Base-by-base conservation (phyloP, 2,888 invertebrate species). In the Cosmia pyralina region DNA sequence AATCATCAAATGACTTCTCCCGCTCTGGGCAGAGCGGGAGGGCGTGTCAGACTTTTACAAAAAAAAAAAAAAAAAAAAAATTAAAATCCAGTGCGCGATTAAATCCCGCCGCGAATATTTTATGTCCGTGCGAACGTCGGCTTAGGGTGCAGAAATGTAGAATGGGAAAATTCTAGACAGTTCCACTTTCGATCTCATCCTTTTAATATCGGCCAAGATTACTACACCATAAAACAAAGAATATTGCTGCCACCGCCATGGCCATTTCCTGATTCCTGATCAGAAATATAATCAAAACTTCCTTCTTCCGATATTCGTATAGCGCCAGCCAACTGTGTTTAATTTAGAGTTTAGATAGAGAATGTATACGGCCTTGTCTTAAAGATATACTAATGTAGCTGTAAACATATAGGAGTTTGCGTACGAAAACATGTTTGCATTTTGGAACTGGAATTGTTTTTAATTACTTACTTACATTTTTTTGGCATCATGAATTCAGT, bases 251-350 rank as follows among this genome's bases (percentile, higher is more conserved):
- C n/a, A 28, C 38, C 7, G 15, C 44, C 85, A 83, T 13, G 58
- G 81, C 53, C 71, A 53, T 69, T 83, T 79, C 83, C 79, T 82
- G 57, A 63, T 69, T 64, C 62, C 74, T 69, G 69, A 60, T 68
- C 44, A 82, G 72, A 66, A 72, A 69, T 72, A 34, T 48, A 41
- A n/a, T 13, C 28, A 48, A 57, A 34, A 65, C 76, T 81, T 81
- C 81, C 81, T 81, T 3, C 65, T 81, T 84, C 81, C 81, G 69
- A 65, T 58, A 48, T 71, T 60, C 53, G 11, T 50, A 67, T 10
- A 53, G 28, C 41, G 65, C 52, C 57, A 58, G 46, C 46, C 28
- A 28, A 28, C 28, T 73, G 44, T 34, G 57, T 34, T 48, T 34
- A 34, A 62, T 69, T 64, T 65, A 34, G 52, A 62, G 6, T 19